Conservation (phyloP, 2,113 vertebrate species). For the Antigone vipio region DNA sequence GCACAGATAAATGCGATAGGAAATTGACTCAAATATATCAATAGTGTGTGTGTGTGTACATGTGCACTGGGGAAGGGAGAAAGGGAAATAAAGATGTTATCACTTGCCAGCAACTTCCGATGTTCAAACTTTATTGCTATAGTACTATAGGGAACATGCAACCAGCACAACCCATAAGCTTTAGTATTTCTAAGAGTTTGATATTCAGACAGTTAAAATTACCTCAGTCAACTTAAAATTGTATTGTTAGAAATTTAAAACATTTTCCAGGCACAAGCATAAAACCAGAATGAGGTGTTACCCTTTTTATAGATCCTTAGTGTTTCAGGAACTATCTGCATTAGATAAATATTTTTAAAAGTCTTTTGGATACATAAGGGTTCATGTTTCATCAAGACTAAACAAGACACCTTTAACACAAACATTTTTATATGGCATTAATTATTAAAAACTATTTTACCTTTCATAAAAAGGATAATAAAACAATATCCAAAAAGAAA, state of each 20-base stretch:
- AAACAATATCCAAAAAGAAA: background rate
- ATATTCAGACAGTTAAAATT: background rate
- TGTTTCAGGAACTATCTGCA: background rate
- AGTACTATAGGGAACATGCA: background rate
- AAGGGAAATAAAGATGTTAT: background rate
- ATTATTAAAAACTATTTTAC: background rate
- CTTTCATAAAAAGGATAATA: background rate
- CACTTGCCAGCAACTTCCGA: background rate
- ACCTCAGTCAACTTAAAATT: background rate
- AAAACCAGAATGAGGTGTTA: background rate
- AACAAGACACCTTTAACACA: background rate
- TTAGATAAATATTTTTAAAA: background rate
- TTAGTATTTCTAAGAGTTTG: background rate
- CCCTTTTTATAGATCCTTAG: background rate
- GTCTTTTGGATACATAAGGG: background rate
- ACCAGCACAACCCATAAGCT: background rate
- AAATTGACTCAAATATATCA: background rate
- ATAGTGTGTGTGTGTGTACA: background rate
- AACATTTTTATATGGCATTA: background rate
- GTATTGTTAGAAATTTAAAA: background rate
- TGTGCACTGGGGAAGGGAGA: background rate
- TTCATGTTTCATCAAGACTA: background rate
- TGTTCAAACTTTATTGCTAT: background rate
- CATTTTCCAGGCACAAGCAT: background rate
- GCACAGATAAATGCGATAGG: background rate